Evolutionary conservation across 2,113 vertebrate genomes (phyloP).

Genomic region (Pleuronectes platessa): DNA sequence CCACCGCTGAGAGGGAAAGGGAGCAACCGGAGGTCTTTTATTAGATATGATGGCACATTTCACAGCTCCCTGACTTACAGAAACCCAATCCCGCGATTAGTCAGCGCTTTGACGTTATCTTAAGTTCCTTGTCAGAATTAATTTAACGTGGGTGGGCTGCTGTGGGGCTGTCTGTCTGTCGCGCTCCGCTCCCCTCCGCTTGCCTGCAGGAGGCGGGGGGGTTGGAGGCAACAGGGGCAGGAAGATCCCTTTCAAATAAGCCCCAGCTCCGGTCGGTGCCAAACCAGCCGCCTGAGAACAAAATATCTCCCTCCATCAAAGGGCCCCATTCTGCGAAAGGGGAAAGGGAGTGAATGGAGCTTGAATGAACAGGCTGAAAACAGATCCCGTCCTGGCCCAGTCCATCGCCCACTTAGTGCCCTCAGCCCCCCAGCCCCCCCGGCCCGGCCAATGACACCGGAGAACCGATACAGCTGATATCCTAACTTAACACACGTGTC

Average conservation of each 20-base stretch:
- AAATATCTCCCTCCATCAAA: constrained; percentile 84
- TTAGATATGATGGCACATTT: constrained; percentile 85
- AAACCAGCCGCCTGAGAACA: constrained; percentile 82
- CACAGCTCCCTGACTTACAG: constrained; percentile 83
- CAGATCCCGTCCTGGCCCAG: constrained; percentile 70
- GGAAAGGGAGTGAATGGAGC: constrained; percentile 73
- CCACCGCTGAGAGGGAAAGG: constrained; percentile 68
- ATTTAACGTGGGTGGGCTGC: constrained; percentile 82
- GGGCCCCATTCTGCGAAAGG: constrained; percentile 73
- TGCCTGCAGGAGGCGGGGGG: constrained; percentile 62
- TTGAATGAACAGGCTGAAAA: constrained; percentile 81
- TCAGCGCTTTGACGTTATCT: constrained; percentile 82
- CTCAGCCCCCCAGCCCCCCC: constrained; percentile 50
- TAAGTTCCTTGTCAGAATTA: constrained; percentile 86
- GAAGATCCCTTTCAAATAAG: constrained; percentile 82
- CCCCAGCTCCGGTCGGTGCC: constrained; percentile 78
- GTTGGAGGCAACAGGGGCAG: constrained; percentile 61
- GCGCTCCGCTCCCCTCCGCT: constrained; percentile 71
- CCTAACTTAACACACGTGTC: constrained; percentile 71
- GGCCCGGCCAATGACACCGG: constrained; percentile 57
- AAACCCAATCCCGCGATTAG: constrained; percentile 84
- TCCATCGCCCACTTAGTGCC: constrained; percentile 78
- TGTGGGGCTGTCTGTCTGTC: constrained; percentile 76
- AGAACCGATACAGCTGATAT: constrained; percentile 71
- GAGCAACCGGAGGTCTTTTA: constrained; percentile 82